Evolutionary conservation across 2,113 vertebrate genomes (phyloP), one percentile per base, ranked within the genome.

Genomic region (Coryphaenoides rupestris): DNA sequence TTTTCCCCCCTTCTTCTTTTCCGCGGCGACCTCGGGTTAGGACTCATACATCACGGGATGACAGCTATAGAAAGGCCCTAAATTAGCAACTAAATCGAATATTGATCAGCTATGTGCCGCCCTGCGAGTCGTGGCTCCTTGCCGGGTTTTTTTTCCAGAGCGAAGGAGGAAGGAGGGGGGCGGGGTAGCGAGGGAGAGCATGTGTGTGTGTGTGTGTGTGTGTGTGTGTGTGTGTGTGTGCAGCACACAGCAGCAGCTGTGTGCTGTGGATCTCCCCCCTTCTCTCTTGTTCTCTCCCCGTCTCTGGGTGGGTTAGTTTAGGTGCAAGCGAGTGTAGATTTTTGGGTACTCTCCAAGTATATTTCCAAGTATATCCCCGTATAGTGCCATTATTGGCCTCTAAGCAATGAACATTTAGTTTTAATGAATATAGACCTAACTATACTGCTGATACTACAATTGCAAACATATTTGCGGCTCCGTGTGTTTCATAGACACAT

Each of bases 1-100:
- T 84, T 86, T 81, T 73, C 78, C 59, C 72, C 81, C 87, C 88
- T 89, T 88, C 87, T 90, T 88, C 87, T 90, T 91, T 90, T 92
- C 87, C 86, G 81, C 88, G 84, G 90, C 91, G 92, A 92, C 92
- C 92, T 89, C 88, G 90, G 92, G 92, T 93, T 92, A 92, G 91
- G 90, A 91, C 93, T 94, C 94, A 96, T 96, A 95, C 92, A 96
- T 96, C 94, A 96, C 92, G 89, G 92, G 91, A 93, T 96, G 94
- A 95, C 94, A 96, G 94, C 92, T 93, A 93, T 94, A 94, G 92
- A 96, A 95, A 95, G 93, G 93, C 93, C 92, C 92, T 94, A 95
- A 95, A 96, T 96, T 96, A 96, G 94, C 94, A 96, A 93, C 94
- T 96, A 96, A 96, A 96, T 96, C 94, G 94, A 95, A 95, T 96